Conservation (phyloP, 2,888 invertebrate genomes). For the Scaptomyza flava region DNA sequence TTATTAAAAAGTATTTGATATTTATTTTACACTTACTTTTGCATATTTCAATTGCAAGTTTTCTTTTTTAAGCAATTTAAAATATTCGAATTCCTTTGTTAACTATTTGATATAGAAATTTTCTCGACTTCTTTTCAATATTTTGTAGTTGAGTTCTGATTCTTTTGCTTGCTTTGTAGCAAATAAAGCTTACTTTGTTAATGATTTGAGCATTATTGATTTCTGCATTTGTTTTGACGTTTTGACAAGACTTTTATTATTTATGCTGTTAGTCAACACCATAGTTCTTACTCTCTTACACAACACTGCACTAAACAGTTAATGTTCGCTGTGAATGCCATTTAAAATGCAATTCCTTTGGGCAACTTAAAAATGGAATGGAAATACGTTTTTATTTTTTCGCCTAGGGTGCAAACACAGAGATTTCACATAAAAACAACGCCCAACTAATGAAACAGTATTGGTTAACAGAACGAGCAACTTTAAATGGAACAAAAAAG, state of each 20-base stretch:
- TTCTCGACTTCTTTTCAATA: neutral
- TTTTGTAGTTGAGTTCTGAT: neutral
- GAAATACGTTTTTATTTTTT: too few species aligned
- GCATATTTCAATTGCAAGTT: neutral
- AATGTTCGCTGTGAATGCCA: neutral
- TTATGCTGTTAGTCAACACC: too few species aligned
- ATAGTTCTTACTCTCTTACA: too few species aligned
- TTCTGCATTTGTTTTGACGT: too few species aligned
- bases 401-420: slow-evolving; percentile 8
- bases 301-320: neutral
- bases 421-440: slow-evolving; percentile 32
- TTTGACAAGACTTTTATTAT: too few species aligned
- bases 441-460: slow-evolving; percentile 54
- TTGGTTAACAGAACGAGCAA: slow-evolving; percentile 8
- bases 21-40: slow-evolving; percentile 17
- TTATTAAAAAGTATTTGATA: neutral
- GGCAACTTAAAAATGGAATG: too few species aligned
- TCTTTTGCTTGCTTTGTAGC: neutral
- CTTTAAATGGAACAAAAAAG: slow-evolving; percentile 30
- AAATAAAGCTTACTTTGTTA: neutral
- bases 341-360: neutral
- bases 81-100: neutral
- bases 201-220: neutral
- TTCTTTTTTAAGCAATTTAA: neutral
- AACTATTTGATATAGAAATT: neutral